These are phyloP conservation scores for Myrmophylax atrothorax DNA, from an alignment of 2,113 vertebrate genomes.

Conservation along the genomic window DNA sequence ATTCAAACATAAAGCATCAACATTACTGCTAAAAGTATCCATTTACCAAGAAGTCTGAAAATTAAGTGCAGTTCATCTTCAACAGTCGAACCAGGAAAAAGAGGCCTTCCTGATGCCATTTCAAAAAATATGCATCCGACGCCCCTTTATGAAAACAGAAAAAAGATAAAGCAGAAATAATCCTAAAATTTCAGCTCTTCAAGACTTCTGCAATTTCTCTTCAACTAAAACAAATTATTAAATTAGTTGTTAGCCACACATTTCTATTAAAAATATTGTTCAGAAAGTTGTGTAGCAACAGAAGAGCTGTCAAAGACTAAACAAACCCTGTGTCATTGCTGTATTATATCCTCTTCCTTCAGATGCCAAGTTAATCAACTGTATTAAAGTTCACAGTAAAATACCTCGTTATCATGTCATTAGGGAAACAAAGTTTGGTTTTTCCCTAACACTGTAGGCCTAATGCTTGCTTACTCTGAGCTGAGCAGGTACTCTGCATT, in stretches of 20 bases:
- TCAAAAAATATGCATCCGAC: slow-evolving; percentile 99
- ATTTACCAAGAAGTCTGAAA: slow-evolving; percentile 94
- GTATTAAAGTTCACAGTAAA: background rate
- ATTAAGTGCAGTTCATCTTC: slow-evolving; percentile 98
- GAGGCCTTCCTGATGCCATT: slow-evolving; percentile 97
- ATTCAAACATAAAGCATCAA: background rate
- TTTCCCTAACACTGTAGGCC: background rate
- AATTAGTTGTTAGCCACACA: background rate
- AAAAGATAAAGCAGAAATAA: background rate
- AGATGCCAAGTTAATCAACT: background rate
- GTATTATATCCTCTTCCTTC: background rate
- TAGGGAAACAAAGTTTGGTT: background rate
- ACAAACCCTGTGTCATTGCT: background rate
- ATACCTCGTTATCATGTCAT: fast-evolving
- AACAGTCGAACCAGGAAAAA: slow-evolving; percentile 97
- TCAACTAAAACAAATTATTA: background rate
- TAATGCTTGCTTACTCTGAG: background rate
- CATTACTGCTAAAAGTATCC: background rate
- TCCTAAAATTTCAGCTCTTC: background rate
- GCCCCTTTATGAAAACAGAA: slow-evolving; percentile 80
- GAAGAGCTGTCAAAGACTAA: background rate
- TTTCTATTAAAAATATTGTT: background rate
- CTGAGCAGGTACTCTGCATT: background rate
- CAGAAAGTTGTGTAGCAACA: background rate
- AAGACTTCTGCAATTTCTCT: background rate